Evolutionary conservation across 2,888 invertebrate species (phyloP).

Genomic region (Parnassius glacialis): DNA sequence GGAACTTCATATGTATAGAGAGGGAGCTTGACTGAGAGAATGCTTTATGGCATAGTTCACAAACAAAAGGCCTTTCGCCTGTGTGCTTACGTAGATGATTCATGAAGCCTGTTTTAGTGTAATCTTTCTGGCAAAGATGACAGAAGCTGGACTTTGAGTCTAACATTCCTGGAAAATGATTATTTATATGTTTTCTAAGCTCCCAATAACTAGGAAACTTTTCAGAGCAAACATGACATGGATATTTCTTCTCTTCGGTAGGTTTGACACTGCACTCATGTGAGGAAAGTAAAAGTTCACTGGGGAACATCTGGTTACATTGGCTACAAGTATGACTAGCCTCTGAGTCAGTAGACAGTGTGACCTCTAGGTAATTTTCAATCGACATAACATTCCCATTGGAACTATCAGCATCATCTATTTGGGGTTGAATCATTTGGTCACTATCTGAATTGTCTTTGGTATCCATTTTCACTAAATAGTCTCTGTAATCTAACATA

Average conservation of each 20-base stretch:
- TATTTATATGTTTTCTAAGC: conserved; percentile 74
- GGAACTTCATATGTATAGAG: conserved; percentile 79
- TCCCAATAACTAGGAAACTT: conserved; percentile 78
- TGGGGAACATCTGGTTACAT: conserved; percentile 76
- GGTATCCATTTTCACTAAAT: conserved; percentile 65
- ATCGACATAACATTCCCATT: conserved; percentile 77
- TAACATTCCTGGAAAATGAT: conserved; percentile 76
- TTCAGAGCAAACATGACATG: conserved; percentile 76
- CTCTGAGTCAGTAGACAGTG: conserved; percentile 76
- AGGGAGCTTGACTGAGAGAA: conserved; percentile 78
- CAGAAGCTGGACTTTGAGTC: conserved; percentile 79
- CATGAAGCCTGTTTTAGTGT: conserved; percentile 79
- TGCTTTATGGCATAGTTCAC: conserved; percentile 76
- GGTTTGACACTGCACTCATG: conserved; percentile 73
- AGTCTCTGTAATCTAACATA: conserved; percentile 65
- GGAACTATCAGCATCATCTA: conserved; percentile 72
- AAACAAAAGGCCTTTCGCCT: conserved; percentile 76
- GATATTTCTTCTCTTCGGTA: conserved; percentile 75
- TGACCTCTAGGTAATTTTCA: conserved; percentile 78
- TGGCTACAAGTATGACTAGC: conserved; percentile 75
- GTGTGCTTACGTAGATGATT: conserved; percentile 77
- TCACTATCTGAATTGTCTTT: conserved; percentile 67
- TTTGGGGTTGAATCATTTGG: conserved; percentile 55
- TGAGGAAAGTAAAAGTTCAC: conserved; percentile 64
- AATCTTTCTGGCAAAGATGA: conserved; percentile 78